A percentile compares a stretch with the other conserved stretches of the same genome.
These are phyloP conservation scores for Protosalanx chinensis DNA, from an alignment of 2,797 vertebrate species.

Conservation along the genomic window DNA sequence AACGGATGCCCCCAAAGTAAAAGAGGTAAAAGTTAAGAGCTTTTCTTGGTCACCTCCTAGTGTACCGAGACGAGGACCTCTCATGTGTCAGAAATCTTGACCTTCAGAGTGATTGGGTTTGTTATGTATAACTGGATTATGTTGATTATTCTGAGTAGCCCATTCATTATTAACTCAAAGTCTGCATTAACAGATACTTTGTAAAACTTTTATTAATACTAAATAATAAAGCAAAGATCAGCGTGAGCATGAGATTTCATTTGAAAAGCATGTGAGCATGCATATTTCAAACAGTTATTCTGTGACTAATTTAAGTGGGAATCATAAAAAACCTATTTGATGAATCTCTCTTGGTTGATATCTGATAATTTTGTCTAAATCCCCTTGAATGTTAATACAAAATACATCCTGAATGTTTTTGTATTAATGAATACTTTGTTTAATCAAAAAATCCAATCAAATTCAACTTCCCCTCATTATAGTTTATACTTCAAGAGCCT, in stretches of 20 bases:
- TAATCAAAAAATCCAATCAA: neutral
- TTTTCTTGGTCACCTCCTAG: neutral
- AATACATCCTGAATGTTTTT: conserved; percentile 40
- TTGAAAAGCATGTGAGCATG: conserved; percentile 37
- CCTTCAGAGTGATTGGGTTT: neutral
- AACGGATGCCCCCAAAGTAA: conserved; percentile 6
- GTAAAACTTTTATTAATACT: conserved; percentile 2
- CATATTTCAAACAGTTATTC: conserved; percentile 32
- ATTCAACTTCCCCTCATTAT: neutral
- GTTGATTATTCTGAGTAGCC: neutral
- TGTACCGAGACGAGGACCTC: neutral
- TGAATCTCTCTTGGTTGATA: conserved; percentile 46
- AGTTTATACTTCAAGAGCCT: neutral
- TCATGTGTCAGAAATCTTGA: neutral
- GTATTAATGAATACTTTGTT: neutral
- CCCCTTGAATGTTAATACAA: conserved; percentile 51
- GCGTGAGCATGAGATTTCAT: conserved; percentile 59
- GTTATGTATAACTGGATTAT: neutral
- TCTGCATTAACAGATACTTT: neutral
- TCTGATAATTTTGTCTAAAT: conserved; percentile 51
- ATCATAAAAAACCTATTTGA: conserved; percentile 37
- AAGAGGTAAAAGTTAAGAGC: neutral
- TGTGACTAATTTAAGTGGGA: conserved; percentile 52
- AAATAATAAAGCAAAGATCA: conserved; percentile 45
- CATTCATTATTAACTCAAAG: neutral